These are phyloP conservation scores for Creontiades dilutus DNA, from an alignment of 2,888 invertebrate species.

Conservation along the genomic window DNA sequence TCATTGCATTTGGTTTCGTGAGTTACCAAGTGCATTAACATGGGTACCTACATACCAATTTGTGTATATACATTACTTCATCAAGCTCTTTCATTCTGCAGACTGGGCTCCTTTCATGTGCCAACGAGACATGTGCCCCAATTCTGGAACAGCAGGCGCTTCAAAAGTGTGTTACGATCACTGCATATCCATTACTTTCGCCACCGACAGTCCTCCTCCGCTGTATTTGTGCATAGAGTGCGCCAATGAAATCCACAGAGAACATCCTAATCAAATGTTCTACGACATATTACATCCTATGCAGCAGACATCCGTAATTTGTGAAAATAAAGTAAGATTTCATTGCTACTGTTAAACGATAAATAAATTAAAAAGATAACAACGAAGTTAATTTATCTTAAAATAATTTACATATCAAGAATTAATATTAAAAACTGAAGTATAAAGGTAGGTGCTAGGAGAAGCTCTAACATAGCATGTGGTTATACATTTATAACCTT, in stretches of 20 bases:
- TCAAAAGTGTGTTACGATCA: constrained; percentile 97
- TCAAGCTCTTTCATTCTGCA: constrained; percentile 78
- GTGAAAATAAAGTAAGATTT: constrained; percentile 91
- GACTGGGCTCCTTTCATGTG: constrained; percentile 90
- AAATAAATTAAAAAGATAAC: no score
- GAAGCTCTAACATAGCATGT: no score
- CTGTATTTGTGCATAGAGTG: constrained; percentile 97
- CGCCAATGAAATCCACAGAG: constrained; percentile 93
- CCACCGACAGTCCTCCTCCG: constrained; percentile 94
- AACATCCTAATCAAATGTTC: constrained; percentile 91
- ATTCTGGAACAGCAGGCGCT: constrained; percentile 90
- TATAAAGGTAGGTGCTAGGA: no score
- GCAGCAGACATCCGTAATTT: constrained; percentile 95
- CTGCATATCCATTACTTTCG: constrained; percentile 91
- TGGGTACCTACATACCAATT: no score
- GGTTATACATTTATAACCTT: no score
- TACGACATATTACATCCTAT: constrained; percentile 94
- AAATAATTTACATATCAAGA: no score
- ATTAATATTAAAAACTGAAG: no score
- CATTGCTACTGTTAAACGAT: neutral
- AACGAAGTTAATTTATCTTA: no score
- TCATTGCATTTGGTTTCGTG: no score
- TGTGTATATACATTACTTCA: no score
- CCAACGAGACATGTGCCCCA: constrained; percentile 94
- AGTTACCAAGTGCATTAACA: no score